Percentiles rank a stretch among this genome's conserved stretches.
Conservation (phyloP, 2,113 vertebrate genomes). For the Elachura formosa region DNA sequence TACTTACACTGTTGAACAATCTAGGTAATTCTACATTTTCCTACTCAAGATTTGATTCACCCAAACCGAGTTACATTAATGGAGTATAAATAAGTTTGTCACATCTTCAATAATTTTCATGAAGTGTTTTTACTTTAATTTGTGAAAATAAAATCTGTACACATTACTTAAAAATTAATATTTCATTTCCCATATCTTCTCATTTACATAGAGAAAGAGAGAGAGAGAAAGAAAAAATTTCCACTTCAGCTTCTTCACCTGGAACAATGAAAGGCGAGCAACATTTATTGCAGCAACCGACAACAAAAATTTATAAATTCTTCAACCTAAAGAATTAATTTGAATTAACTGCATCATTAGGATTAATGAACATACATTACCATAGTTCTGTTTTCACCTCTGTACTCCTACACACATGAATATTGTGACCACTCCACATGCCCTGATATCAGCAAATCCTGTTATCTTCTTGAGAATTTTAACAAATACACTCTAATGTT, state of each 20-base stretch:
- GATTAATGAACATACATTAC: no score
- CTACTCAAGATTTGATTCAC: constrained; percentile 42
- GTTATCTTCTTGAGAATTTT: not conserved
- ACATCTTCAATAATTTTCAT: constrained; percentile 60
- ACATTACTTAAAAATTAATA: constrained; percentile 47
- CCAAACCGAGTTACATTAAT: constrained; percentile 55
- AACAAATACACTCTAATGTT: not conserved
- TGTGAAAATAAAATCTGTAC: constrained; percentile 39
- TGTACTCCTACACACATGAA: not conserved
- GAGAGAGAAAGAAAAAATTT: not conserved
- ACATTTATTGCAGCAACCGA: not conserved
- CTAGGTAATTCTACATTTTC: constrained; percentile 56
- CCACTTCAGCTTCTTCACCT: not conserved
- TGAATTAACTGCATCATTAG: not conserved
- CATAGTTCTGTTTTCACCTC: not conserved
- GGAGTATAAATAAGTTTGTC: constrained; percentile 54
- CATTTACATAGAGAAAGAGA: not conserved
- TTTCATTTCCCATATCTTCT: constrained; percentile 8
- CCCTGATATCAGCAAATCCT: no score
- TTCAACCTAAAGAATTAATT: no score
- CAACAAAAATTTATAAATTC: not conserved
- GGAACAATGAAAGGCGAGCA: not conserved
- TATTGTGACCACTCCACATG: not conserved
- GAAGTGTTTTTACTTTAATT: constrained; percentile 58
- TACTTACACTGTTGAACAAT: constrained; percentile 46